Conservation (phyloP, 2,113 vertebrate species). For the Antennarius striatus region DNA sequence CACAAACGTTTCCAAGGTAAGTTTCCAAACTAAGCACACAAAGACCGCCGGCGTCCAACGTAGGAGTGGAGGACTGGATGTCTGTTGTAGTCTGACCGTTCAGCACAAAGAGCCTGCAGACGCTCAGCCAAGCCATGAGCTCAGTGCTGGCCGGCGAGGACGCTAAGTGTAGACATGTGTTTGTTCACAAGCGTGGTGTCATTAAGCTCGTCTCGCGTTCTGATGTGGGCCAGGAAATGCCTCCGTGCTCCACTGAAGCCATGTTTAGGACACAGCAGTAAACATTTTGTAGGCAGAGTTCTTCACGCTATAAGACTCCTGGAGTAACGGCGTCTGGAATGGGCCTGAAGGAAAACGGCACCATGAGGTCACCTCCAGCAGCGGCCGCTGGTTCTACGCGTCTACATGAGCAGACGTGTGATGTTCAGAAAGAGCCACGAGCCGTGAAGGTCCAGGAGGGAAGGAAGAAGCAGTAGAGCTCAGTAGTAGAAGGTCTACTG, state of each 20-base stretch:
- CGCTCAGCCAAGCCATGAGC: constrained; percentile 74
- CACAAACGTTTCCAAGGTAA: constrained; percentile 53
- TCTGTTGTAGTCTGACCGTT: constrained; percentile 42
- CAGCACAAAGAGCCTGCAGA: constrained; percentile 64
- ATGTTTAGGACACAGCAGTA: constrained; percentile 66
- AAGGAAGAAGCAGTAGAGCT: too few species aligned
- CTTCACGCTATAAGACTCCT: constrained; percentile 21
- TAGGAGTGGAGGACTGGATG: constrained; percentile 33
- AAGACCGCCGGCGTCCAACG: constrained; percentile 33
- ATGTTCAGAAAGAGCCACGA: too few species aligned
- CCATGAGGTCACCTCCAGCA: constrained; percentile 35
- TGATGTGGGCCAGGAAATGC: constrained; percentile 74
- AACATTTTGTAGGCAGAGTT: constrained; percentile 65
- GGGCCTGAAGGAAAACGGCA: constrained; percentile 12
- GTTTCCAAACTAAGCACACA: constrained; percentile 57
- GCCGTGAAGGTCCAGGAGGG: too few species aligned
- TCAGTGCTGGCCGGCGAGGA: constrained; percentile 67
- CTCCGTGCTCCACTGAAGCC: constrained; percentile 52
- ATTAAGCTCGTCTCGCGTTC: constrained; percentile 66
- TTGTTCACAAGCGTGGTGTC: constrained; percentile 64
- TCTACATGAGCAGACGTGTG: too few species aligned
- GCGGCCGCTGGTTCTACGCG: neutral
- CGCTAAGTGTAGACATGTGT: constrained; percentile 71
- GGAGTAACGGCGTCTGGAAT: constrained; percentile 31
- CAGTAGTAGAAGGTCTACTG: too few species aligned